These are phyloP conservation scores for Rhinella marina DNA, from an alignment of 2,797 vertebrate species.

Conservation along the genomic window DNA sequence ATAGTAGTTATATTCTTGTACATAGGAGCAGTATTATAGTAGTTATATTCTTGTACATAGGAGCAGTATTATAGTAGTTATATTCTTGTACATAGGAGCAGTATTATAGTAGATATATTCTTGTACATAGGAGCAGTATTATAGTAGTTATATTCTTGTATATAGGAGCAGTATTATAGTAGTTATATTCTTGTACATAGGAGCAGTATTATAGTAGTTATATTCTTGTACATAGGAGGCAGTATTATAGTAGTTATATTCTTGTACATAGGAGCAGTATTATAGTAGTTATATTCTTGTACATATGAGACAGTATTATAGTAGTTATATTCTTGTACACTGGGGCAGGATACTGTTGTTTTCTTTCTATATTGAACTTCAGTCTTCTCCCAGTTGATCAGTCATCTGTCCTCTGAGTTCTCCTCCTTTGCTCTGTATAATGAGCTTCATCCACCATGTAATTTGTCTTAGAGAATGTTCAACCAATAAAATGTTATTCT, in stretches of 20 bases:
- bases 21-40: neutral
- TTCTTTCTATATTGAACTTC: neutral
- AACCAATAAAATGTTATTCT: neutral
- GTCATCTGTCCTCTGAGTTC: neutral
- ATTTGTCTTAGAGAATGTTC: neutral
- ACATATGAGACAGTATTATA: neutral
- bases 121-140: neutral
- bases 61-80: neutral
- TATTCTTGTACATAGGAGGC: neutral
- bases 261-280: neutral
- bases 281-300: neutral
- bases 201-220: slow-evolving; percentile 8
- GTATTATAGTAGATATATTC: slow-evolving; percentile 9
- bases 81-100: neutral
- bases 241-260: neutral
- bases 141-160: neutral
- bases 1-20: neutral
- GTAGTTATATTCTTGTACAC: neutral
- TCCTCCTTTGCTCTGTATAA: neutral
- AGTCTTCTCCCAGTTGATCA: neutral
- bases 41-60: too few relatives aligned
- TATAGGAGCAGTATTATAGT: neutral
- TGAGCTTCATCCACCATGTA: neutral
- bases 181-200: neutral
- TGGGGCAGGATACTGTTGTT: too few relatives aligned